Base-by-base conservation (phyloP, 2,888 invertebrate species). In the Synergus umbraculus region DNA sequence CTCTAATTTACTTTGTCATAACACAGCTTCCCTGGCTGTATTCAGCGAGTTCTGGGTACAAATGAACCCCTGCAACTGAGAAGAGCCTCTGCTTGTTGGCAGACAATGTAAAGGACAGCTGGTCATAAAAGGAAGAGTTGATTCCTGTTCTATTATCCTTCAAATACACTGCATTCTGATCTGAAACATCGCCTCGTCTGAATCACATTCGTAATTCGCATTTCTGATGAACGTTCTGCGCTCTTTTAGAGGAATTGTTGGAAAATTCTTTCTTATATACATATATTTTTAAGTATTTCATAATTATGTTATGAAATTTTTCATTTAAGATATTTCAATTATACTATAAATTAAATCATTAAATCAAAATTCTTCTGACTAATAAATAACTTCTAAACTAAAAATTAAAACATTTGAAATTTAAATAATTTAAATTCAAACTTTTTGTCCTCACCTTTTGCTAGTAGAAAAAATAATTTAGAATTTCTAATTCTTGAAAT, bases 11-110 rank as follows among this genome's bases (percentile, higher is more conserved):
- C 69, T 69, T 29, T 69, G 73, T 73, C 18, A 73, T 73, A 73
- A 9, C 37, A 29, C 73, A 29, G 49, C 69, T 49, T 69, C 69
- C 37, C 22, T 69, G 69, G 54, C 49, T 49, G 49, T 10, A 73
- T 54, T 73, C 49, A 73, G 29, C 15, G 29, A 49, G 73, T 73
- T 73, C 54, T 37, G 1, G n/a, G n/a, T 54, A 54, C 49, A 54
- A 73, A 73, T 73, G 73, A 73, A 73, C 12, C 73, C 10, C 73
- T 73, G 73, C 54, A 73, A 49, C 73, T 73, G 73, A 54, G 54
- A 54, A 49, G 37, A 73, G 49, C 54, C 29, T 29, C 44, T 18
- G 67, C 37, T 73, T 73, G 73, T 73, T 73, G 73, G 29, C 54
- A n/a, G n/a, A 37, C 73, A 73, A 73, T 73, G 73, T 37, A 73